Evolutionary conservation across 2,113 vertebrate genomes (phyloP), one percentile per base, ranked within the genome.

Genomic region (Elgaria multicarinata): DNA sequence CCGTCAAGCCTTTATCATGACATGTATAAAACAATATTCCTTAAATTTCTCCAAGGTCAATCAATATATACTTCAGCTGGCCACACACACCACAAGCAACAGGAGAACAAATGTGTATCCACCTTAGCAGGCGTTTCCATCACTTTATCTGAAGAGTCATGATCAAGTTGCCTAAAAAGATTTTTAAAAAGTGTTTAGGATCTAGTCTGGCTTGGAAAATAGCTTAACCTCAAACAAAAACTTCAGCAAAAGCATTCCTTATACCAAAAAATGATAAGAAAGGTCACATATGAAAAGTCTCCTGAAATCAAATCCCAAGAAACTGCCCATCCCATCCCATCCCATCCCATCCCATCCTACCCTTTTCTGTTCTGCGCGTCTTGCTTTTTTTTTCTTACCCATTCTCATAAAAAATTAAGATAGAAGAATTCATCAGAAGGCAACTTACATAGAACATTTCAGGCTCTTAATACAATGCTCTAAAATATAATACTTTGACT

Each of bases 131-230:
- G 90, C 78, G 91, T 97, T 95, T 94, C 84, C 91, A 94, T 76
- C 89, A 95, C 97, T 84, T 97, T 97, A 94, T 97, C 96, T 94
- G 95, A 87, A 95, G 95, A 93, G 91, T 83, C 91, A 95, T 67
- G 94, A 91, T 83, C 90, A 95, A 93, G 93, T 94, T 89, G 96
- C 95, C 97, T 97, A 96, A 87, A 50, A 96, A 94, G 94, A 94
- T 93, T 96, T n/a, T 96, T 90, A 91, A 85, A 93, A 94, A 93
- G 62, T 69, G 91, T 92, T 96, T 90, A 78, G 76, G 31, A 28
- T 4, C 3, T 13, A 6, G 33, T 53, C 44, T 53, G 28, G 46
- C 44, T 78, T 46, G 50, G 76, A 50, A 50, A 33, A 53, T 18
- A 53, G 28, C 44, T 53, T 78, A 33, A 53, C 13, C 76, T 36